Evolutionary conservation across 1,140 invertebrate genomes (phyloP).

Genomic region (Trichonephila clavata): DNA sequence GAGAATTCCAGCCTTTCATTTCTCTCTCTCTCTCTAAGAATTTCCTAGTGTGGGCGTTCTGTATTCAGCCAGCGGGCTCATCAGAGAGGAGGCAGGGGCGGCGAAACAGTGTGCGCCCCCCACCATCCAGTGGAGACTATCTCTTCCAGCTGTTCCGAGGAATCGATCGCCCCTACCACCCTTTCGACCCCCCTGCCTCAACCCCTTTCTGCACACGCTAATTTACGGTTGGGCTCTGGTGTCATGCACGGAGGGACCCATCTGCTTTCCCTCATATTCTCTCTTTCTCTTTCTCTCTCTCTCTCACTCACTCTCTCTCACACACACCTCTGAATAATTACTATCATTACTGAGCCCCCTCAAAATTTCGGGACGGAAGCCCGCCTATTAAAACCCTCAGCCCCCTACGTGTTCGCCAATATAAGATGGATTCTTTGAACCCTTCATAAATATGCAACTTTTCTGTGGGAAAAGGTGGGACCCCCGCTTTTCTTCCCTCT

Average conservation of each 20-base stretch:
- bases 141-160: constrained; percentile 72
- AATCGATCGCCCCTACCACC: constrained; percentile 43
- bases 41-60: constrained; percentile 68
- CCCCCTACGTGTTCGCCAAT: constrained; percentile 72
- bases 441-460: constrained; percentile 77
- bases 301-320: constrained; percentile 52
- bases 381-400: constrained; percentile 68
- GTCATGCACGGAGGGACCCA: constrained; percentile 75
- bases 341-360: constrained; percentile 73
- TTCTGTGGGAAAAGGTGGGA: constrained; percentile 50
- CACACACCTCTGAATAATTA: constrained; percentile 76
- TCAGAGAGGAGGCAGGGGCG: constrained; percentile 37
- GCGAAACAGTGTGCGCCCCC: background rate
- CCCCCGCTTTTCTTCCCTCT: constrained; percentile 64
- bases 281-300: constrained; percentile 50
- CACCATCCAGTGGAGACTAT: constrained; percentile 69
- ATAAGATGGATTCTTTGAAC: constrained; percentile 76
- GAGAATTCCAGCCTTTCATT: constrained; percentile 68
- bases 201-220: constrained; percentile 67
- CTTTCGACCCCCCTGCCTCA: background rate
- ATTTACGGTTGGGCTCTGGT: constrained; percentile 74
- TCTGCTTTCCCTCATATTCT: constrained; percentile 74
- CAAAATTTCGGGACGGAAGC: constrained; percentile 67
- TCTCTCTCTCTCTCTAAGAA: constrained; percentile 41
- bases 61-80: constrained; percentile 75